Evolutionary conservation across 2,888 invertebrate species (phyloP).

Genomic region (Perithous albicinctus): DNA sequence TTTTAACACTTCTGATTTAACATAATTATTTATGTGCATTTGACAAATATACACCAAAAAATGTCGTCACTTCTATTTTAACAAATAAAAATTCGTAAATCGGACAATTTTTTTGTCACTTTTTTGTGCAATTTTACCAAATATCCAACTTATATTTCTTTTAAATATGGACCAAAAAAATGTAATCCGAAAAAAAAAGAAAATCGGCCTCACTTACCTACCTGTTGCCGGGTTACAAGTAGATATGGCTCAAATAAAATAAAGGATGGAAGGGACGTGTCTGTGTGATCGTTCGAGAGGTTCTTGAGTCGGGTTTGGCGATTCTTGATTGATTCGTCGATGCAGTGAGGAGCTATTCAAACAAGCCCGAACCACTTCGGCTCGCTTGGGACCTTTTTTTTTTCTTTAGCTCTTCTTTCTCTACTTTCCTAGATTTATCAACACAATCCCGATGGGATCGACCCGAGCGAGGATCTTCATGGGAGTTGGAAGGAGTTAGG

Average conservation of each 20-base stretch:
- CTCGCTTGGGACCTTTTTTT: neutral
- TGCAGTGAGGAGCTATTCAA: neutral
- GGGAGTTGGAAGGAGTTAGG: neutral
- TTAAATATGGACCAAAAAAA: too few species aligned
- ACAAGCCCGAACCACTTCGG: neutral
- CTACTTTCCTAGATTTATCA: neutral
- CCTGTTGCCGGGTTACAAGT: neutral
- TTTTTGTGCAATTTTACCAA: too few species aligned
- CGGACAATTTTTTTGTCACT: too few species aligned
- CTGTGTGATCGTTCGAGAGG: neutral
- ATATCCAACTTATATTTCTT: too few species aligned
- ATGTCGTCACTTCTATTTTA: too few species aligned
- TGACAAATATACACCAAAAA: too few species aligned
- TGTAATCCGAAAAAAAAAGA: too few species aligned
- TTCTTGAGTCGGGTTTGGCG: neutral
- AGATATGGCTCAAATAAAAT: neutral
- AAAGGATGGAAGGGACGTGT: neutral
- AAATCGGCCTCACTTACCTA: too few species aligned
- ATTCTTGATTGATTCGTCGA: conserved; percentile 28
- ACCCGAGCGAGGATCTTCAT: neutral
- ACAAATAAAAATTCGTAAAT: too few species aligned
- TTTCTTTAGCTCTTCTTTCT: neutral
- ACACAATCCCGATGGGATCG: neutral
- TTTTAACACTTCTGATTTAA: too few species aligned
- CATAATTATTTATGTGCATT: too few species aligned